Conservation (phyloP, 2,113 vertebrate genomes). For the Gallinago paraguaiae region DNA sequence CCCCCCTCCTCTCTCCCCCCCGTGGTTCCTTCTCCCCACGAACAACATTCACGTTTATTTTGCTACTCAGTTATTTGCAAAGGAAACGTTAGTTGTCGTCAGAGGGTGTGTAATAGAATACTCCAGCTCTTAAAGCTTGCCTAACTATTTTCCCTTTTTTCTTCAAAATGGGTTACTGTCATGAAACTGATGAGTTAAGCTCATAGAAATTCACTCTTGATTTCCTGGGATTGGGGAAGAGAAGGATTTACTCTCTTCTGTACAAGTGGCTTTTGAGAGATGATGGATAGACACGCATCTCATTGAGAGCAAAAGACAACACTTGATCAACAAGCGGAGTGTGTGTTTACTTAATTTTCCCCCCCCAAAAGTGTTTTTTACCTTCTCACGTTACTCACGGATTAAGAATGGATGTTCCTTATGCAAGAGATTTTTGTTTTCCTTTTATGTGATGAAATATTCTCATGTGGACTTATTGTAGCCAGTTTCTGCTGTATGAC, state of each 20-base stretch:
- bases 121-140: not conserved
- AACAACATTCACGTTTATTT: not conserved
- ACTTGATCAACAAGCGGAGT: not conserved
- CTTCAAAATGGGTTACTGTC: not conserved
- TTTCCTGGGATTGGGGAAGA: not conserved
- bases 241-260: not conserved
- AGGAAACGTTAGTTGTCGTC: not conserved
- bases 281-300: not conserved
- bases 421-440: not conserved
- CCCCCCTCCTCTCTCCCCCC: rapidly evolving
- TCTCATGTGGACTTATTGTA: not conserved
- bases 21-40: rapidly evolving
- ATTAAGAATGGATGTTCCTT: not conserved
- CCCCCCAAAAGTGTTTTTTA: not conserved
- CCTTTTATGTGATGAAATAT: not conserved
- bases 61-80: not conserved
- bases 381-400: rapidly evolving
- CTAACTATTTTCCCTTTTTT: rapidly evolving
- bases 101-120: rapidly evolving
- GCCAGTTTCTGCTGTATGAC: not conserved
- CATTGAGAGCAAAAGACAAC: not conserved
- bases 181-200: not conserved
- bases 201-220: not conserved
- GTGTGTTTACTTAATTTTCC: not conserved
- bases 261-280: not conserved